Conservation (phyloP, 2,888 invertebrate species). For the Drosophila multiciliata region DNA sequence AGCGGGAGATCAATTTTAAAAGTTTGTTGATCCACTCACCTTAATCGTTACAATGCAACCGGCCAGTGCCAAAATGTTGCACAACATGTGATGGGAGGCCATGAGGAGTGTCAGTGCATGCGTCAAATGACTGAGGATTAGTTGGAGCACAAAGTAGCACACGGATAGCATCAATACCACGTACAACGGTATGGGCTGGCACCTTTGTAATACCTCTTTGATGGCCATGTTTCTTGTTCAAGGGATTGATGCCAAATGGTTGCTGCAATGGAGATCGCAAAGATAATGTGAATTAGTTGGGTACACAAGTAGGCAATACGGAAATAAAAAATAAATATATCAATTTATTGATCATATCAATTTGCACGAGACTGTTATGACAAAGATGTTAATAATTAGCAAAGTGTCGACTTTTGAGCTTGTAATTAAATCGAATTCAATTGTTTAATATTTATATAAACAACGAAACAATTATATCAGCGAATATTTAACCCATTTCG, state of each 20-base stretch:
- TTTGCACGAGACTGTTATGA: constrained; percentile 29
- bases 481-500: neutral
- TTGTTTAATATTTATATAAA: neutral
- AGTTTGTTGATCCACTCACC: constrained; percentile 86
- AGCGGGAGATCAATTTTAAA: constrained; percentile 4
- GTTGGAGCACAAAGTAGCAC: constrained; percentile 92
- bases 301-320: constrained; percentile 30
- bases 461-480: neutral
- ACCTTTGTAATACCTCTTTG: constrained; percentile 90
- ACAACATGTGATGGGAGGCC: constrained; percentile 97
- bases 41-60: constrained; percentile 92
- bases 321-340: constrained; percentile 34
- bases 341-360: constrained; percentile 43
- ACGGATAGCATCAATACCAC: constrained; percentile 90
- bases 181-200: constrained; percentile 91
- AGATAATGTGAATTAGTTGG: constrained; percentile 37
- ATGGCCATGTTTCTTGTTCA: constrained; percentile 88
- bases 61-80: constrained; percentile 94
- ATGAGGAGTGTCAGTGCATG: constrained; percentile 96
- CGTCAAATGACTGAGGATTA: constrained; percentile 94
- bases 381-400: constrained; percentile 29
- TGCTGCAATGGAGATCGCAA: constrained; percentile 10
- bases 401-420: constrained; percentile 6
- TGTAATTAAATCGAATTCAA: constrained; percentile 8
- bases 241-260: neutral